Conservation (phyloP, 1,140 invertebrate species). For the Asbolus verrucosus region DNA sequence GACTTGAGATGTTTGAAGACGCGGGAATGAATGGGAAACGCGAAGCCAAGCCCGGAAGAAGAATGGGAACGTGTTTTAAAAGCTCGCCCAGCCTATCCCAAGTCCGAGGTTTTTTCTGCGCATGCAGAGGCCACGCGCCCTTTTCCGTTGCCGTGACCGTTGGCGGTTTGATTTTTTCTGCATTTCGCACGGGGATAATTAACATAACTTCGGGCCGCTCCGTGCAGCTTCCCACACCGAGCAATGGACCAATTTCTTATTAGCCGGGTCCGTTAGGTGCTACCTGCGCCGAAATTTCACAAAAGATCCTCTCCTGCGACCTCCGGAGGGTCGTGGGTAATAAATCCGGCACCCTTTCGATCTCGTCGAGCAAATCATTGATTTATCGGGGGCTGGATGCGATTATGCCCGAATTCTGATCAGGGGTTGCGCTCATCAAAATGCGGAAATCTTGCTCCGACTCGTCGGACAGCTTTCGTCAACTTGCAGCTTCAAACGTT, state of each 20-base stretch:
- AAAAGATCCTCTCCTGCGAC: no score
- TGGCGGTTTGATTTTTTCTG: constrained; percentile 32
- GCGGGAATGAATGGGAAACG: constrained; percentile 15
- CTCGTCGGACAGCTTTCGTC: no score
- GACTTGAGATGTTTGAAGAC: constrained; percentile 35
- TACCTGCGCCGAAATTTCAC: no score
- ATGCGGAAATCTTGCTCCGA: no score
- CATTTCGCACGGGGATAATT: constrained; percentile 9
- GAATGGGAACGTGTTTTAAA: constrained; percentile 29
- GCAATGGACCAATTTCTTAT: not conserved
- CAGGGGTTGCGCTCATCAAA: no score
- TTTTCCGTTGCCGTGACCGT: constrained; percentile 27
- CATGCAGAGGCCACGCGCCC: no score
- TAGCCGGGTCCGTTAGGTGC: not conserved
- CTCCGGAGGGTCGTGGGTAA: not conserved
- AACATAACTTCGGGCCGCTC: no score
- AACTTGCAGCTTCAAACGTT: no score
- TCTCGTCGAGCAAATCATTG: not conserved
- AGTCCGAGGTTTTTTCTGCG: no score
- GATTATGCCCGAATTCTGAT: no score
- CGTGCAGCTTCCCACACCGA: constrained; percentile 34
- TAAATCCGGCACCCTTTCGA: not conserved
- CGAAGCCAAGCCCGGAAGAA: constrained; percentile 39
- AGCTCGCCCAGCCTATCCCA: no score
- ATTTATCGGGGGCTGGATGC: not conserved